Percentiles rank a stretch among this genome's conserved stretches.
Evolutionary conservation across 2,888 invertebrate genomes (phyloP).

Genomic region (Limnephilus rhombicus): DNA sequence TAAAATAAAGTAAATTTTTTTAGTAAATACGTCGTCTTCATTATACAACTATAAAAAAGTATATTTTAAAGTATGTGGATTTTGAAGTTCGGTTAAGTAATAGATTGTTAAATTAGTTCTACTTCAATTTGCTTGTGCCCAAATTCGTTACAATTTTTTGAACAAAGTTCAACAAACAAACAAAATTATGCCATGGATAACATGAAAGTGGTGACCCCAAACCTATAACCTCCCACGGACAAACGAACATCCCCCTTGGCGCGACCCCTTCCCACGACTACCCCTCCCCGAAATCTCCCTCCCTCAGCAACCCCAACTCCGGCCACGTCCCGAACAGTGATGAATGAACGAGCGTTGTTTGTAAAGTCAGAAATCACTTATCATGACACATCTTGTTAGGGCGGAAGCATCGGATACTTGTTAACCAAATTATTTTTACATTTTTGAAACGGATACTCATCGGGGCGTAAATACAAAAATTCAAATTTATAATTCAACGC

Average conservation of each 20-base stretch:
- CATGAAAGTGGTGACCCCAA: neutral
- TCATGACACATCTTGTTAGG: slow-evolving; percentile 30
- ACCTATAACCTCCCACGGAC: neutral
- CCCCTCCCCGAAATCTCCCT: neutral
- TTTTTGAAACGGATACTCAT: neutral
- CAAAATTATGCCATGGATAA: neutral
- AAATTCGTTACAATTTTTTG: neutral
- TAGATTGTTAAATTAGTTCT: neutral
- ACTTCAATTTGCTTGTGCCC: neutral
- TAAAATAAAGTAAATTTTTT: no score
- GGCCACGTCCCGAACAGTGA: neutral
- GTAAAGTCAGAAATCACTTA: slow-evolving; percentile 29
- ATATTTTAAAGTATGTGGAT: no score
- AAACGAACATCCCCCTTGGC: neutral
- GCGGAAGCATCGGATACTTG: slow-evolving; percentile 34
- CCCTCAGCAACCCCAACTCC: neutral
- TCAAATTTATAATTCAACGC: neutral
- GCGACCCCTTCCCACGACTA: neutral
- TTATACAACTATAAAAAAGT: no score
- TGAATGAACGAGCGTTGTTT: neutral
- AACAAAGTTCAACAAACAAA: neutral
- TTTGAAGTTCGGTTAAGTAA: no score
- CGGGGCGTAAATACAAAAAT: neutral
- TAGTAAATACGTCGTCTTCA: no score
- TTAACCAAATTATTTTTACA: slow-evolving; percentile 33